Percentiles rank a stretch among this genome's conserved stretches.
phyloP scores from a whole-genome alignment of 2,113 vertebrate genomes.

The Bombycilla garrulus region DNA sequence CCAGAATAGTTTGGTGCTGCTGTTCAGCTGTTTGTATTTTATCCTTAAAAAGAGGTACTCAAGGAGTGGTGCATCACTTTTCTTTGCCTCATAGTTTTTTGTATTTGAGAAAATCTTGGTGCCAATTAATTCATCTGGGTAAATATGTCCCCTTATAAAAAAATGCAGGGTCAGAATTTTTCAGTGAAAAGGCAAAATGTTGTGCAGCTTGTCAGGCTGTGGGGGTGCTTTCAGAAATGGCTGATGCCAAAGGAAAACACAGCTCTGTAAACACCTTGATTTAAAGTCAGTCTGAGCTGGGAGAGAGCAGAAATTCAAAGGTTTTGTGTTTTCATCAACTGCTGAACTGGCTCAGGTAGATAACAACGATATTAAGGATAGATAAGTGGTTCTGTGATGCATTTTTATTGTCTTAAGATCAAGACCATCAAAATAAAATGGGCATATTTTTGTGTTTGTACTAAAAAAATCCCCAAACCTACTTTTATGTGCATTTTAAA shows the following conservation, averaged over 20 bases:
- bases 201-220: neutral
- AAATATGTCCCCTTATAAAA: neutral
- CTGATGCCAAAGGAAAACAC: neutral
- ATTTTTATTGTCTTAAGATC: neutral
- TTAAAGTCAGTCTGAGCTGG: neutral
- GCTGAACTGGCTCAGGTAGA: neutral
- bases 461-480: neutral
- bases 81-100: neutral
- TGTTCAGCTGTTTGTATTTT: neutral
- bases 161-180: fast-evolving
- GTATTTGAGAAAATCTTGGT: neutral
- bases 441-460: neutral
- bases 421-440: neutral
- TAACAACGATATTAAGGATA: neutral
- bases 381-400: neutral
- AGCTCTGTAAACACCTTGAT: neutral
- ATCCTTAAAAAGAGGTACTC: neutral
- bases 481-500: neutral
- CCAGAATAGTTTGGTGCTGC: neutral
- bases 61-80: neutral
- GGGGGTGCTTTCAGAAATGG: neutral
- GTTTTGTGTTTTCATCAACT: neutral
- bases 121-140: neutral
- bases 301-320: neutral
- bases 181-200: neutral